A percentile compares a stretch with the other conserved stretches of the same genome.
phyloP scores from a whole-genome alignment of 1,140 invertebrate species.

The Lasioglossum baleicum region DNA sequence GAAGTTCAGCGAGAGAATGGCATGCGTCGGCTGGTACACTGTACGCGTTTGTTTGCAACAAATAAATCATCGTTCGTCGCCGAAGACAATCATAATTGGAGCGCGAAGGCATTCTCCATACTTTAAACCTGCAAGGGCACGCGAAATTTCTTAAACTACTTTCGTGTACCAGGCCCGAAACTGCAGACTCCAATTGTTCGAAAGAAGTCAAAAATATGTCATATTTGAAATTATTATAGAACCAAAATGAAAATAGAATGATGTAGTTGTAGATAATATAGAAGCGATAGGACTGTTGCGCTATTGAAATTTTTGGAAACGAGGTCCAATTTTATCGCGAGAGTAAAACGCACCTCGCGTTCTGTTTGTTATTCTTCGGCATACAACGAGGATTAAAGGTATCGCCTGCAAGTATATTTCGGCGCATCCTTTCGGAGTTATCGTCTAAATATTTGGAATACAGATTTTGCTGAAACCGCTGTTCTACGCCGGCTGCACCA shows the following conservation, averaged over 20 bases:
- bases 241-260: too few species aligned
- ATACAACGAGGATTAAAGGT: not conserved
- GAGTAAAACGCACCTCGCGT: not conserved
- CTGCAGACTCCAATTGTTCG: too few species aligned
- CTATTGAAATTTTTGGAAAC: not conserved
- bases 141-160: too few species aligned
- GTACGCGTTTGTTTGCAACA: not conserved
- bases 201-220: too few species aligned
- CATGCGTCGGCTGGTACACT: not conserved
- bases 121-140: too few species aligned
- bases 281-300: too few species aligned
- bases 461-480: conserved; percentile 40
- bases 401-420: not conserved
- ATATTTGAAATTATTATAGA: too few species aligned
- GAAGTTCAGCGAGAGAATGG: not conserved
- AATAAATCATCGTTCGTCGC: not conserved
- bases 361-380: not conserved
- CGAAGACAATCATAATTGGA: not conserved
- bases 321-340: not conserved
- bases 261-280: too few species aligned
- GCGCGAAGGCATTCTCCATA: too few species aligned
- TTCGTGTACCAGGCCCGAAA: too few species aligned
- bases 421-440: conserved; percentile 25
- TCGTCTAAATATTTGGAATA: conserved; percentile 70
- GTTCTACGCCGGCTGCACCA: conserved; percentile 35